Base-by-base conservation (phyloP, 2,113 vertebrate species). In the Sinosuthora webbiana region DNA sequence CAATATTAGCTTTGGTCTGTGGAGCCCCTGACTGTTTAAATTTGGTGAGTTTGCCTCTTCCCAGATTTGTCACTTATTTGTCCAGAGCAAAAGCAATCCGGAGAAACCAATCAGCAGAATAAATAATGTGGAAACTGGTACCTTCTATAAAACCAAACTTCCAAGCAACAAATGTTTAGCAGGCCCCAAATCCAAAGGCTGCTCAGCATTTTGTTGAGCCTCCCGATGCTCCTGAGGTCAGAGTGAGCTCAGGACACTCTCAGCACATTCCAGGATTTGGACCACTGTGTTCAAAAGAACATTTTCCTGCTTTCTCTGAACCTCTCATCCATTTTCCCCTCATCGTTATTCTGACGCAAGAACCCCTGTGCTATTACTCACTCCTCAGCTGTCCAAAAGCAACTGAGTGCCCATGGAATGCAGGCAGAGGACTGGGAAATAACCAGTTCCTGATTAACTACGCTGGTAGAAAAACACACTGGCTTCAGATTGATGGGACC, bases 371-470 rank as follows among this genome's bases (percentile, higher is more conserved):
- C 65, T 59, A 74, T 74, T 68, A 67, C 69, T 92, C 83, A 73
- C 20, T 59, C 35, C 89, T 86, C 80, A 70, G 80, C 79, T 59
- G 73, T 83, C 89, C 80, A 78, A 60, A 77, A 77, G 49, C 55
- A 74, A 33, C 28, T 7, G 55, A 67, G 47, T 19, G 83, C 71
- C 79, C 25, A 1, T 19, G 68, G 53, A 89, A 67, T 28, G 37
- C 83, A 68, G 65, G 52, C 67, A 74, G 71, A 75, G 39, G 69
- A 35, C 86, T 74, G 59, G 80, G 89, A 94, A 96, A 94, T 78
- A 89, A 69, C 55, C 59, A 33, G 86, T 13, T 90, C 50, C 83
- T 69, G 92, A 85, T 93, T 60, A 94, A 76, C 71, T 80, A 1
- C 67, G 12, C 41, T 37, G 18, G 49, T 13, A 77, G 78, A 49